phyloP scores from a whole-genome alignment of 2,888 invertebrate genomes.

The Pseudolycoriella hygida region DNA sequence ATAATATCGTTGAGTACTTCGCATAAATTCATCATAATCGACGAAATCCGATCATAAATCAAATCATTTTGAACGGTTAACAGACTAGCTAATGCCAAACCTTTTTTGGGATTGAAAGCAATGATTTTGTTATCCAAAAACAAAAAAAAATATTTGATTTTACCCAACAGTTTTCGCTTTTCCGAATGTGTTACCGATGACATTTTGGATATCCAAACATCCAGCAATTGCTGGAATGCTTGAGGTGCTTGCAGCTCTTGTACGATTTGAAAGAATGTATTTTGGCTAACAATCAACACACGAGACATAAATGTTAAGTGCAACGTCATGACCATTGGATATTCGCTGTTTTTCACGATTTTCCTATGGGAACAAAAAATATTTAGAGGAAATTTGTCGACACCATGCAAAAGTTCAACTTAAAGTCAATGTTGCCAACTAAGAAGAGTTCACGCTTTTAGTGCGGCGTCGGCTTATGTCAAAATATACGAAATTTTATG shows the following conservation, averaged over 20 bases:
- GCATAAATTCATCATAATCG: constrained; percentile 52
- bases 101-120: too few species aligned
- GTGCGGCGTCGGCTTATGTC: too few species aligned
- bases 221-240: constrained; percentile 51
- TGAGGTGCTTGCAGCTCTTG: constrained; percentile 37
- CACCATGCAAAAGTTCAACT: background rate
- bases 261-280: constrained; percentile 37
- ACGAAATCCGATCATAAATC: constrained; percentile 52
- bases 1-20: constrained; percentile 68
- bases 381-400: background rate
- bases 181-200: constrained; percentile 59
- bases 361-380: constrained; percentile 29
- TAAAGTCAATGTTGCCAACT: too few species aligned
- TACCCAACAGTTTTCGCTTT: constrained; percentile 63
- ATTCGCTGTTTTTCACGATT: constrained; percentile 49
- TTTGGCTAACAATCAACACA: constrained; percentile 50
- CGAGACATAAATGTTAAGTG: constrained; percentile 64
- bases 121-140: too few species aligned
- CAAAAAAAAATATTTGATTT: constrained; percentile 17
- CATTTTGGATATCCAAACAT: constrained; percentile 66
- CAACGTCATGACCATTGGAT: constrained; percentile 56
- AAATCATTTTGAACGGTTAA: constrained; percentile 49
- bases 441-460: too few species aligned
- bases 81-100: constrained; percentile 44
- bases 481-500: too few species aligned